Conservation (phyloP, 2,797 vertebrate species). For the Lacerta viridis region DNA sequence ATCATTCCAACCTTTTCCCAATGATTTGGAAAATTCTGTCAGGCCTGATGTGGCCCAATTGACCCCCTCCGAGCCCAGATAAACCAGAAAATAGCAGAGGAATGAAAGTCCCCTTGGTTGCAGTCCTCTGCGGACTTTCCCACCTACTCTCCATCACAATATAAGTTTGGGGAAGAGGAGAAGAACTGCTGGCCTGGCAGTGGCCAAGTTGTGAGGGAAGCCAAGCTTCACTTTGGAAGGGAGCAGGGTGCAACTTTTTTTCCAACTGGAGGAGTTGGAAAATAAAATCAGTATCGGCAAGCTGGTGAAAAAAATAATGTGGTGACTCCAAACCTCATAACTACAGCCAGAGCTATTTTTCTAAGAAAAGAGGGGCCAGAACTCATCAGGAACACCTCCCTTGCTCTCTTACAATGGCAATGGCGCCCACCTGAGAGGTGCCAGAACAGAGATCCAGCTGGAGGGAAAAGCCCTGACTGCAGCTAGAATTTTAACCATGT, state of each 20-base stretch:
- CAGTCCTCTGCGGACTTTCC: too few relatives aligned
- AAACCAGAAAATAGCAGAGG: too few relatives aligned
- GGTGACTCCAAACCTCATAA: not conserved
- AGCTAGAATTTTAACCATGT: not conserved
- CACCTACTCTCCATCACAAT: not conserved
- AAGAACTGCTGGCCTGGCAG: not conserved
- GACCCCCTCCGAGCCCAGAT: too few relatives aligned
- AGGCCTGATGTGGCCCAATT: too few relatives aligned
- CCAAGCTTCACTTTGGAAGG: not conserved
- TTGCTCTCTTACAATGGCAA: too few relatives aligned
- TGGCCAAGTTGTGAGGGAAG: not conserved
- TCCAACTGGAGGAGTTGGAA: not conserved
- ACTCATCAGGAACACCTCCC: too few relatives aligned
- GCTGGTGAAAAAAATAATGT: not conserved
- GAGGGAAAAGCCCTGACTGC: not conserved
- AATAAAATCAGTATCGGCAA: not conserved
- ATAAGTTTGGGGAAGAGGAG: too few relatives aligned
- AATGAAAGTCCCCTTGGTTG: too few relatives aligned
- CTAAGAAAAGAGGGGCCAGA: too few relatives aligned
- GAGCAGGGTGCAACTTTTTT: not conserved
- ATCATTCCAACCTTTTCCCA: not conserved
- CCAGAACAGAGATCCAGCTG: too few relatives aligned
- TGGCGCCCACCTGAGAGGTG: too few relatives aligned
- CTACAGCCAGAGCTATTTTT: not conserved
- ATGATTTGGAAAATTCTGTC: not conserved